Evolutionary conservation across 2,113 vertebrate genomes (phyloP).

Genomic region (Vimba vimba): DNA sequence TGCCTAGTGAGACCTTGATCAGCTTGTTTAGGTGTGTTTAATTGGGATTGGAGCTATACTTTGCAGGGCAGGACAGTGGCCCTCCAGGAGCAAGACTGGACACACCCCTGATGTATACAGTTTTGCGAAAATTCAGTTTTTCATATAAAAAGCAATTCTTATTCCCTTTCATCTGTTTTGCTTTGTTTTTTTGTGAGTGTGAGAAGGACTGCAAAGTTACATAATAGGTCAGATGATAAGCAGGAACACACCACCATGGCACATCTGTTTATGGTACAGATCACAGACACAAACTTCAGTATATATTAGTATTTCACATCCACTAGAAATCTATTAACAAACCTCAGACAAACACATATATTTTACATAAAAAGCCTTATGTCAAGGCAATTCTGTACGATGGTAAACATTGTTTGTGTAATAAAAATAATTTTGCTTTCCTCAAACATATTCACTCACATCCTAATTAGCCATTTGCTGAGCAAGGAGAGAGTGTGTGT

Average conservation of each 20-base stretch:
- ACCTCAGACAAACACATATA: background rate
- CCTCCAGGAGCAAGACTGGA: too few species aligned
- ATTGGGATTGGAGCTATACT: too few species aligned
- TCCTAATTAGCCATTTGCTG: constrained; percentile 40
- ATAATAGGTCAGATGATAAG: constrained; percentile 60
- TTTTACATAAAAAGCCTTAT: background rate
- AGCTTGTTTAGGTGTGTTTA: too few species aligned
- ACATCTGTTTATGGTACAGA: constrained; percentile 13
- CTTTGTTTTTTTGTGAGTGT: constrained; percentile 1
- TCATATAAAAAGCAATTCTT: background rate
- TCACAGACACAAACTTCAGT: background rate
- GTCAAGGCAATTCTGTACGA: background rate
- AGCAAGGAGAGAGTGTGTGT: constrained; percentile 29
- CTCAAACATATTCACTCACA: constrained; percentile 31
- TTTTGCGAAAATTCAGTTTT: constrained; percentile 1
- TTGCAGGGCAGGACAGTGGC: too few species aligned
- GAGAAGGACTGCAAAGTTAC: constrained; percentile 41
- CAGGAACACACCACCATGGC: constrained; percentile 34
- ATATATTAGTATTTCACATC: background rate
- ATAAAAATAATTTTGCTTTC: background rate
- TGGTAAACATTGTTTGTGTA: background rate
- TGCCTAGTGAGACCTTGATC: too few species aligned
- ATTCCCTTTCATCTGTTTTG: constrained; percentile 14
- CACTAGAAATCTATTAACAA: background rate
- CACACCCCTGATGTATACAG: background rate